These are phyloP conservation scores for Reinhardtius hippoglossoides DNA, from an alignment of 2,113 vertebrate genomes.

Conservation along the genomic window DNA sequence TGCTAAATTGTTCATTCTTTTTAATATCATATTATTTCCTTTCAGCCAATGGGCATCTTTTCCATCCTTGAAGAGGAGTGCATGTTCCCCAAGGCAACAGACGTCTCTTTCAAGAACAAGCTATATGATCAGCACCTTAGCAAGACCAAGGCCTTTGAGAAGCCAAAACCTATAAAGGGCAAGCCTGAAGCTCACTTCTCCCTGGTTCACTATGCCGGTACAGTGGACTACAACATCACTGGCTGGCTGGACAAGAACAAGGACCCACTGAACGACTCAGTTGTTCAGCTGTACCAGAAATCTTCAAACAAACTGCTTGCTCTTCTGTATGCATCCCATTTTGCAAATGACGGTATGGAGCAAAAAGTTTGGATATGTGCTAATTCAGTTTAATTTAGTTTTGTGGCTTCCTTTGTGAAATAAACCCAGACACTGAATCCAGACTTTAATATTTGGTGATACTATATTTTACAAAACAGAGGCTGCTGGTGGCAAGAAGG, in stretches of 20 bases:
- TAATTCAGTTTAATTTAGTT: background rate
- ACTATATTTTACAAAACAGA: slow-evolving; percentile 33
- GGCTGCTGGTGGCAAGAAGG: slow-evolving; percentile 60
- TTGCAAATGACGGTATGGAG: slow-evolving; percentile 36
- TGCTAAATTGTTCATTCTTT: background rate
- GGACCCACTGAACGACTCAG: slow-evolving; percentile 92
- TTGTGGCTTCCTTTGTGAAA: background rate
- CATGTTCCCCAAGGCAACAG: slow-evolving; percentile 76
- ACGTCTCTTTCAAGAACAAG: slow-evolving; percentile 91
- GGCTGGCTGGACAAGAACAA: slow-evolving; percentile 96
- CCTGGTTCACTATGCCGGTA: slow-evolving; percentile 89
- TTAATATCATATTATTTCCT: background rate
- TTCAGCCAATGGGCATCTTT: slow-evolving; percentile 86
- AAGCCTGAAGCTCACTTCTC: slow-evolving; percentile 90
- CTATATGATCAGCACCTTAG: slow-evolving; percentile 91
- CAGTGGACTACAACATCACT: slow-evolving; percentile 90
- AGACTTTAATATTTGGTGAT: background rate
- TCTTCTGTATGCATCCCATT: slow-evolving; percentile 55
- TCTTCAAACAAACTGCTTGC: slow-evolving; percentile 63
- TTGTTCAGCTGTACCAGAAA: slow-evolving; percentile 84
- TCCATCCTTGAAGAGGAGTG: slow-evolving; percentile 85
- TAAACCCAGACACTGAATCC: background rate
- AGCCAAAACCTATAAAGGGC: slow-evolving; percentile 89
- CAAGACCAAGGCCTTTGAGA: slow-evolving; percentile 89
- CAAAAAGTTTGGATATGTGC: background rate